These are phyloP conservation scores for Parasteatoda lunata DNA, from an alignment of 2,888 invertebrate genomes.

Conservation along the genomic window DNA sequence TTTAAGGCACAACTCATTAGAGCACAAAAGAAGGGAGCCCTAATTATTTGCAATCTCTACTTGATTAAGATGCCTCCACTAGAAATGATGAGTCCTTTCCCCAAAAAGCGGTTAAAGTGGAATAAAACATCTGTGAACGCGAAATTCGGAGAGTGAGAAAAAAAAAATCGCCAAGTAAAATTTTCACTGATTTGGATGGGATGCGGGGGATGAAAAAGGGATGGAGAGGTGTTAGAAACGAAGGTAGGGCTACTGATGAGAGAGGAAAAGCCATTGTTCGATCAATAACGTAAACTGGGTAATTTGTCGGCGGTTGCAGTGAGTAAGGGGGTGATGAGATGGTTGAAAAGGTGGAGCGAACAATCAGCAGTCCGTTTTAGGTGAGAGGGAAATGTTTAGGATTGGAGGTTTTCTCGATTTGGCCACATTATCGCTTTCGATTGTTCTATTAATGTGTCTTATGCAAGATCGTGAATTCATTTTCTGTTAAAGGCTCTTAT, in stretches of 20 bases:
- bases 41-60: constrained; percentile 51
- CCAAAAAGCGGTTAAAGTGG: constrained; percentile 47
- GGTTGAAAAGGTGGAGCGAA: constrained; percentile 60
- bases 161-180: constrained; percentile 13
- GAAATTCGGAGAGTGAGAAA: background rate
- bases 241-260: constrained; percentile 36
- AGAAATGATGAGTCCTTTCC: constrained; percentile 38
- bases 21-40: constrained; percentile 12
- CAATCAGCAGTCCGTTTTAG: constrained; percentile 63
- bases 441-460: background rate
- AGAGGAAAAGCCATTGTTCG: constrained; percentile 62
- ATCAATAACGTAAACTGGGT: constrained; percentile 68
- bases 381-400: constrained; percentile 55
- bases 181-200: constrained; percentile 40
- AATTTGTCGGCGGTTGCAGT: constrained; percentile 63
- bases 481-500: too few species aligned
- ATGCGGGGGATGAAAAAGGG: background rate
- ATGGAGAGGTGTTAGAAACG: background rate
- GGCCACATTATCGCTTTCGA: constrained; percentile 27
- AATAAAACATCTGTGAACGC: constrained; percentile 22
- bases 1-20: constrained; percentile 59
- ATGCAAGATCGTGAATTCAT: too few species aligned
- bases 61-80: constrained; percentile 58
- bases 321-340: constrained; percentile 9
- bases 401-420: constrained; percentile 3